Percentiles rank a stretch among this genome's conserved stretches.
Conservation (phyloP, 2,797 vertebrate genomes). For the Tenualosa thibaudeaui region DNA sequence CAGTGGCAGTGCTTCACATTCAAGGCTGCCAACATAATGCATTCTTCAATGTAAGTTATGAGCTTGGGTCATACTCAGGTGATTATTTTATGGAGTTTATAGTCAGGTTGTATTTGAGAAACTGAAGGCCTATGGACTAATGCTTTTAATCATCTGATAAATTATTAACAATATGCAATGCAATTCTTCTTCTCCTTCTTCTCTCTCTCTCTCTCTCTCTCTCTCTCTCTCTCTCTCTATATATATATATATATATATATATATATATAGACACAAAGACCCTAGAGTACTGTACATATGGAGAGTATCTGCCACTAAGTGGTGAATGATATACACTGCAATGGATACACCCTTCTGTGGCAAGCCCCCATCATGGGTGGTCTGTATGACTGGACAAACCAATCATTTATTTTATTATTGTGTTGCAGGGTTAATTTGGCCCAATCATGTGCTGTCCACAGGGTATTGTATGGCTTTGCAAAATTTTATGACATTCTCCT, state of each 20-base stretch:
- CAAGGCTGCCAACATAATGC: not conserved
- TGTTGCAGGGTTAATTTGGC: too few species aligned
- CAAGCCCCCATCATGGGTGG: not conserved
- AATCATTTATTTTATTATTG: too few species aligned
- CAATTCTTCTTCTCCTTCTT: conserved; percentile 2
- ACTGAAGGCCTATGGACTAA: not conserved
- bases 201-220: not conserved
- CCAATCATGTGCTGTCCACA: too few species aligned
- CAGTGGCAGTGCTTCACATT: not conserved
- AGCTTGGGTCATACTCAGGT: not conserved
- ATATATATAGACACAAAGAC: not conserved
- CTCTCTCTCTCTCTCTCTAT: not conserved
- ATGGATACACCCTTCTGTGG: not conserved
- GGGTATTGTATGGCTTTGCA: too few species aligned
- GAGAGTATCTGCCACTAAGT: conserved; percentile 20
- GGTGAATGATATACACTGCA: conserved; percentile 3
- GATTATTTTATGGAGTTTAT: conserved; percentile 13
- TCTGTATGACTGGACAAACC: too few species aligned
- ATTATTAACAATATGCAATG: not conserved
- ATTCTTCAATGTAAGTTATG: not conserved
- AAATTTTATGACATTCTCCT: too few species aligned
- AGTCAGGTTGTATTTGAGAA: conserved; percentile 16
- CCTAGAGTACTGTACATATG: not conserved
- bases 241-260: not conserved
- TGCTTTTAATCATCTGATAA: conserved; percentile 21